A percentile compares a stretch with the other conserved stretches of the same genome.
Evolutionary conservation across 2,888 invertebrate species (phyloP).

Genomic region (Chrysodeixis includens): DNA sequence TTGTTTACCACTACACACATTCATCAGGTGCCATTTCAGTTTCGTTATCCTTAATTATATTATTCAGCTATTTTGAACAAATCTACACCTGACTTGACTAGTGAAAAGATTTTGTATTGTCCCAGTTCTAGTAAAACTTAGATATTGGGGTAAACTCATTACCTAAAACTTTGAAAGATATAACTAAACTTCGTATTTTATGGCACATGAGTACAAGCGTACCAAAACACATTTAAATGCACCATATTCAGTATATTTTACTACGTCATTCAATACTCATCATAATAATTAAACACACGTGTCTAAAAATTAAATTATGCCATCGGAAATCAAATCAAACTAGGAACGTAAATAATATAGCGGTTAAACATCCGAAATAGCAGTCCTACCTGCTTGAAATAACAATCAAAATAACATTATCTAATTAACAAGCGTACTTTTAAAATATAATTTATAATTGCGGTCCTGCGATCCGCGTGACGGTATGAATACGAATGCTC

Average conservation of each 20-base stretch:
- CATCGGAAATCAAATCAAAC: slow-evolving; percentile 1
- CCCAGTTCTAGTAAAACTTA: no score
- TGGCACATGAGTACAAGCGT: no score
- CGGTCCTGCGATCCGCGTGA: slow-evolving; percentile 32
- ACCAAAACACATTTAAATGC: background rate
- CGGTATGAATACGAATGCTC: slow-evolving; percentile 53
- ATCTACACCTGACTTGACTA: no score
- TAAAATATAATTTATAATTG: slow-evolving; percentile 65
- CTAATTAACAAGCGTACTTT: slow-evolving; percentile 58
- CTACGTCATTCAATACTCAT: background rate
- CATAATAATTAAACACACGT: background rate
- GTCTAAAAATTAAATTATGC: background rate
- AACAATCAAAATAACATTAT: slow-evolving; percentile 45
- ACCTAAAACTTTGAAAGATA: no score
- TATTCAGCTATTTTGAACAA: no score
- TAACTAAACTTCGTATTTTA: no score
- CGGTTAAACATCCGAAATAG: slow-evolving; percentile 38
- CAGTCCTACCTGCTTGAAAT: slow-evolving; percentile 38
- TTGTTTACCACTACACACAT: background rate
- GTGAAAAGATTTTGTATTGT: no score
- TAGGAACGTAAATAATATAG: slow-evolving; percentile 16
- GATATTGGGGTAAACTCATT: no score
- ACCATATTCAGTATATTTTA: background rate
- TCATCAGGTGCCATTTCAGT: background rate
- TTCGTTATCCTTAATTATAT: background rate